Conservation (phyloP, 1,140 invertebrate genomes). For the Brachionus plicatilis region DNA sequence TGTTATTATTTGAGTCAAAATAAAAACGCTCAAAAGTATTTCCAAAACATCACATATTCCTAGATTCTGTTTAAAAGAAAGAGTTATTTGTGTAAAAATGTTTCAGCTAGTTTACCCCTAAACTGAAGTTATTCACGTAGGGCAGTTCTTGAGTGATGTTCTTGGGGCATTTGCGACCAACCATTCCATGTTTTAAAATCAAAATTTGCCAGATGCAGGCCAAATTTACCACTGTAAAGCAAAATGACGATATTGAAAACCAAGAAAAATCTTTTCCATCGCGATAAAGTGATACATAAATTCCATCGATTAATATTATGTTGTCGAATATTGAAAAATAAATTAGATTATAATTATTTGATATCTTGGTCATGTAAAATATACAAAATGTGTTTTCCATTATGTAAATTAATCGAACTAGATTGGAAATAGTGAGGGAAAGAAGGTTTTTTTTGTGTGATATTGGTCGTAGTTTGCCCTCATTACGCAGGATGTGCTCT, state of each 20-base stretch:
- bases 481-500: neutral
- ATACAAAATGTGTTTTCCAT: neutral
- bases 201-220: neutral
- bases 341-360: neutral
- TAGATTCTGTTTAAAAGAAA: neutral
- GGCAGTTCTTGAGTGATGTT: neutral
- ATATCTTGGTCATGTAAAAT: neutral
- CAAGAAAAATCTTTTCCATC: constrained; percentile 18
- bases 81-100: neutral
- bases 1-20: neutral
- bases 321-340: neutral
- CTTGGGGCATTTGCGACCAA: neutral
- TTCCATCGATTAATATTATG: neutral
- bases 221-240: neutral
- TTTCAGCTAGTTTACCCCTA: neutral
- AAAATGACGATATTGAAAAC: constrained; percentile 1
- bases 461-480: neutral
- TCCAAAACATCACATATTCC: neutral
- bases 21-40: neutral
- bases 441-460: neutral
- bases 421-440: neutral
- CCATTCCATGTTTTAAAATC: neutral
- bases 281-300: neutral
- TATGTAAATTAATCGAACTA: neutral
- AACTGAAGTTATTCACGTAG: neutral